These are phyloP conservation scores for Etia nguti DNA, from an alignment of 2,113 vertebrate genomes.

Conservation along the genomic window DNA sequence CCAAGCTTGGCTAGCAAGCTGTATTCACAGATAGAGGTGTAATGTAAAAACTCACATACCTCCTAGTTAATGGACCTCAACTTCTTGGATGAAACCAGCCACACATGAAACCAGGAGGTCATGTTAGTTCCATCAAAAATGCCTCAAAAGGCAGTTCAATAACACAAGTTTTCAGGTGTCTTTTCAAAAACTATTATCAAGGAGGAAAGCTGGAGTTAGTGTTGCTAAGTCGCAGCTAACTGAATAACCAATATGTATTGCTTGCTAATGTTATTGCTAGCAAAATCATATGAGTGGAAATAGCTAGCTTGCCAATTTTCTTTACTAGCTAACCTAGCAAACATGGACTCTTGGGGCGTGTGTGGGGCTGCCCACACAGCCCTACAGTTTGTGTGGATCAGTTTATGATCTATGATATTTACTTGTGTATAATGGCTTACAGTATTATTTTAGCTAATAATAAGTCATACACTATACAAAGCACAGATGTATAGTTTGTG, in stretches of 20 bases:
- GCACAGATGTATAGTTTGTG: background rate
- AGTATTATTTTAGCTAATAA: background rate
- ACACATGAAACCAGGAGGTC: background rate
- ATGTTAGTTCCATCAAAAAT: background rate
- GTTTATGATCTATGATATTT: background rate
- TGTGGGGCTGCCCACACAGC: background rate
- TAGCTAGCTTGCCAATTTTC: background rate
- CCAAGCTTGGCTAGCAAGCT: background rate
- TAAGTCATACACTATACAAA: background rate
- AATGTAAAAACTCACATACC: background rate
- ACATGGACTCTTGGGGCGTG: accelerated
- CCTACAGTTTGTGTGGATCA: background rate
- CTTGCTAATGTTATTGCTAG: background rate
- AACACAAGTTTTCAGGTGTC: background rate
- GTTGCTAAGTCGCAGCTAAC: background rate
- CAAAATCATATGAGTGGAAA: background rate
- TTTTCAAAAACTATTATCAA: background rate
- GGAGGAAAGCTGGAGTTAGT: background rate
- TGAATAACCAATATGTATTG: background rate
- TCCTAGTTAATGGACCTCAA: background rate
- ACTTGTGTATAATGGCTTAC: background rate
- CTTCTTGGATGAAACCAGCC: background rate
- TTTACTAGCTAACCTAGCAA: background rate
- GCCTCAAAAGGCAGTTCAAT: background rate
- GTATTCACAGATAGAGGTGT: background rate